A percentile compares a stretch with the other conserved stretches of the same genome.
Conservation (phyloP, 2,113 vertebrate genomes). For the Indicator indicator region DNA sequence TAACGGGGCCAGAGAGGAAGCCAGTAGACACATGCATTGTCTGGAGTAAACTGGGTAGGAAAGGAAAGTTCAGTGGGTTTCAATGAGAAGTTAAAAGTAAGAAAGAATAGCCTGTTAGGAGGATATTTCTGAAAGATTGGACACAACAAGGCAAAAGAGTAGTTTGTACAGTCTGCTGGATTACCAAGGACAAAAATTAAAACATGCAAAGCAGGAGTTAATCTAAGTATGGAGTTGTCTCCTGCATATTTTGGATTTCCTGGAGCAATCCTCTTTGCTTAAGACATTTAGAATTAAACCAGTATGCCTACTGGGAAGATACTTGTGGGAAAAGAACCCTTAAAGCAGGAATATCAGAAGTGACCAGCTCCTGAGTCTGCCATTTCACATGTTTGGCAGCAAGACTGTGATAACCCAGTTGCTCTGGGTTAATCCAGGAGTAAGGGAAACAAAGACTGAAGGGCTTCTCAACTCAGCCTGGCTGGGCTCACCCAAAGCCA, state of each 20-base stretch:
- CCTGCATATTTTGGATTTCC: not conserved
- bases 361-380: not conserved
- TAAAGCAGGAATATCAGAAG: not conserved
- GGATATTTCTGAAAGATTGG: not conserved
- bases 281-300: not conserved
- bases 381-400: fast-evolving
- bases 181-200: not conserved
- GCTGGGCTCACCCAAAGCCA: not conserved
- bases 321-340: not conserved
- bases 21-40: not conserved
- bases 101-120: not conserved
- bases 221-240: not conserved
- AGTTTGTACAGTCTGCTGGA: not conserved
- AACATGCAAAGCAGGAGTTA: not conserved
- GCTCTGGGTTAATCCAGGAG: not conserved
- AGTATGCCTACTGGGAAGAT: not conserved
- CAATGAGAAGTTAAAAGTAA: not conserved
- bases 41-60: not conserved
- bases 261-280: not conserved
- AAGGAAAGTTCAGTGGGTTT: not conserved
- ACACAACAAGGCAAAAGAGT: not conserved
- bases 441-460: not conserved
- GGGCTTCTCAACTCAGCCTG: not conserved
- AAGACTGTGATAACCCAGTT: not conserved
- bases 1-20: not conserved